Evolutionary conservation across 2,888 invertebrate species (phyloP).

Genomic region (Agrilus cyanescens): DNA sequence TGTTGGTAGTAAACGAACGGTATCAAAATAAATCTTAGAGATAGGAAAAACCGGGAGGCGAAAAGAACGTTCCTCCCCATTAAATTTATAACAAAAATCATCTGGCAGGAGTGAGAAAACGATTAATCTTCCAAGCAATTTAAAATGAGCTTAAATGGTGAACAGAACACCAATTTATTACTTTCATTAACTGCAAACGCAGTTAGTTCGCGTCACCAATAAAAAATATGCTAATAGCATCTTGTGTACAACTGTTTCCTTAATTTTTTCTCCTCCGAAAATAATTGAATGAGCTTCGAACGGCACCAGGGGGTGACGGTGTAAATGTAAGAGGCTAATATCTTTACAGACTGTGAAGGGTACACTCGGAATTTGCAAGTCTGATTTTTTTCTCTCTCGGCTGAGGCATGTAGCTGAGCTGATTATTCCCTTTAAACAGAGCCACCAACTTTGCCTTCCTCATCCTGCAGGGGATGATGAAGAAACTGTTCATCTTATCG

Average conservation of each 20-base stretch:
- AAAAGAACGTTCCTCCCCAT: too few species aligned
- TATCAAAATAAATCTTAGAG: too few species aligned
- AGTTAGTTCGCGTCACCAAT: slow-evolving; percentile 6
- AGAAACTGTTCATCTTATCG: too few species aligned
- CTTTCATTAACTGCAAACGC: too few species aligned
- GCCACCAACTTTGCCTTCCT: slow-evolving; percentile 24
- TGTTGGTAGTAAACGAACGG: too few species aligned
- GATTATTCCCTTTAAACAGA: slow-evolving; percentile 38
- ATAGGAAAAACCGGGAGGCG: too few species aligned
- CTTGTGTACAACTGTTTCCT: slow-evolving; percentile 33
- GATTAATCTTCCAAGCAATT: too few species aligned
- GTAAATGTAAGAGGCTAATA: slow-evolving; percentile 36
- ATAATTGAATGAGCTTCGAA: slow-evolving; percentile 33
- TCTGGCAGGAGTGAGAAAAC: too few species aligned
- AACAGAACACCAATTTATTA: too few species aligned
- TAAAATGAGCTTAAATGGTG: too few species aligned
- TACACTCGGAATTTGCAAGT: slow-evolving; percentile 37
- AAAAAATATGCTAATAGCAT: slow-evolving; percentile 26
- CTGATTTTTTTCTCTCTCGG: slow-evolving; percentile 32
- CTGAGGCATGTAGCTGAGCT: slow-evolving; percentile 30
- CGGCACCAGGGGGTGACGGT: slow-evolving; percentile 26
- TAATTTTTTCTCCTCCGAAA: slow-evolving; percentile 32
- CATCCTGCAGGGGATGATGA: too few species aligned
- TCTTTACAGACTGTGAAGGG: slow-evolving; percentile 38
- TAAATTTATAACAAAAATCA: too few species aligned